Evolutionary conservation across 2,113 vertebrate species (phyloP).

Genomic region (Copsychus sechellarum): DNA sequence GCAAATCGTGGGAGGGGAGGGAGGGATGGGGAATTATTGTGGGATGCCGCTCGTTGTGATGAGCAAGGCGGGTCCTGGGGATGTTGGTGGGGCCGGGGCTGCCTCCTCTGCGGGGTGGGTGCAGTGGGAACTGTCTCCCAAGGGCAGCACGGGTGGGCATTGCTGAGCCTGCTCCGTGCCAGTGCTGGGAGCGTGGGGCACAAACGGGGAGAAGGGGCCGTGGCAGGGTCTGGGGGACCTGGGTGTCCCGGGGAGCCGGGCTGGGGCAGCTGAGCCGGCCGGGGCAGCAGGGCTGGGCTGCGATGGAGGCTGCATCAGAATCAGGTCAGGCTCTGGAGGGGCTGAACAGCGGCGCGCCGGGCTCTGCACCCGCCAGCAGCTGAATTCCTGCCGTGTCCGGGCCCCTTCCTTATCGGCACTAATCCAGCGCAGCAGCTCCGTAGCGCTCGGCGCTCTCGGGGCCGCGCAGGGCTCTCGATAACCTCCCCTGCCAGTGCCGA

Average conservation of each 20-base stretch:
- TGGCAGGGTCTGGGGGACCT: neutral
- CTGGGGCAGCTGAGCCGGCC: neutral
- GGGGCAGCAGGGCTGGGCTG: neutral
- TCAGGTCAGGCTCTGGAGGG: neutral
- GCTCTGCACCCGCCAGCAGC: neutral
- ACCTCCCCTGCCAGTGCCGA: neutral
- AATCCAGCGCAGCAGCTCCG: constrained; percentile 6
- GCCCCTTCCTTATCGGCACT: constrained; percentile 47
- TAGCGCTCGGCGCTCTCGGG: neutral
- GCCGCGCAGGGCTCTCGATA: neutral
- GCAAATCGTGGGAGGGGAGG: neutral
- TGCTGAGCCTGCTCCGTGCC: neutral
- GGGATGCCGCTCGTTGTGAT: neutral
- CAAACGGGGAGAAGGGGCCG: accelerated
- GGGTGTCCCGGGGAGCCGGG: neutral
- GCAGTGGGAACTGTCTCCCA: accelerated
- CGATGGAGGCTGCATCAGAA: neutral
- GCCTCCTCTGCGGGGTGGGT: neutral
- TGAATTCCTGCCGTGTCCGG: neutral
- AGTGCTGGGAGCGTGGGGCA: accelerated
- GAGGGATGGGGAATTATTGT: neutral
- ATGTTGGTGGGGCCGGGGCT: neutral
- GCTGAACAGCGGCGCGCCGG: accelerated
- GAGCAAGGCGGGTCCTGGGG: neutral
- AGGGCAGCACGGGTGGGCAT: neutral